A percentile compares a stretch with the other conserved stretches of the same genome.
These are phyloP conservation scores for Yponomeuta sedellus DNA, from an alignment of 2,888 invertebrate genomes.

Conservation along the genomic window DNA sequence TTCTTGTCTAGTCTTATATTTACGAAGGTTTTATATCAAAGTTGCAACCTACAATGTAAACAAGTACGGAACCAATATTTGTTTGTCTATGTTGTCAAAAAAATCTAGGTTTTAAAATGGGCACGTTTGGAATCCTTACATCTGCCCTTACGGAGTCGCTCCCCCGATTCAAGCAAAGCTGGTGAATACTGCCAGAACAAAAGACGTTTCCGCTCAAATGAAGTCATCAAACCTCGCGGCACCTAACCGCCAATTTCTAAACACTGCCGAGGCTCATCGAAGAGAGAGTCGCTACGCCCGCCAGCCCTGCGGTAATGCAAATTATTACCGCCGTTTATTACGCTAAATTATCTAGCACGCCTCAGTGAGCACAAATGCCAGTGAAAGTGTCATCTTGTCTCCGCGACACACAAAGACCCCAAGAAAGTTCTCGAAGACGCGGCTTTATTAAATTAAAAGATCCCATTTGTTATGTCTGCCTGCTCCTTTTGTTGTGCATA, in stretches of 20 bases:
- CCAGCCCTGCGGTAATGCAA: conserved; percentile 13
- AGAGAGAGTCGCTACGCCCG: conserved; percentile 2
- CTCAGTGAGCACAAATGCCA: conserved; percentile 38
- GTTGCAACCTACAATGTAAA: too few species aligned
- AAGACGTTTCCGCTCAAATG: neutral
- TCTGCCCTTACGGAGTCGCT: too few species aligned
- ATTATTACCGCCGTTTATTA: conserved; percentile 32
- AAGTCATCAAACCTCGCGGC: neutral
- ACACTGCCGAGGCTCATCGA: neutral
- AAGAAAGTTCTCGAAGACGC: conserved; percentile 9
- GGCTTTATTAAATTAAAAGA: conserved; percentile 6
- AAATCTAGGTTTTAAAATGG: too few species aligned
- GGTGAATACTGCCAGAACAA: neutral
- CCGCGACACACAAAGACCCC: conserved; percentile 1
- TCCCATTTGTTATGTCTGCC: conserved; percentile 4
- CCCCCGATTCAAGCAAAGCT: too few species aligned
- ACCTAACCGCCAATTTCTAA: neutral
- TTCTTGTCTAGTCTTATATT: too few species aligned
- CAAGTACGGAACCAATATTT: too few species aligned
- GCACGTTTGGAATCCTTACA: too few species aligned
- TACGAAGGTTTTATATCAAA: too few species aligned
- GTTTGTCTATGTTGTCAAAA: too few species aligned
- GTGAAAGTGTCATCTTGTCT: conserved; percentile 38
- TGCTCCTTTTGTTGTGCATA: neutral
- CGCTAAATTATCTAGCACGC: conserved; percentile 41